Conservation (phyloP, 2,888 invertebrate genomes). For the Taphrorychus bicolor region DNA sequence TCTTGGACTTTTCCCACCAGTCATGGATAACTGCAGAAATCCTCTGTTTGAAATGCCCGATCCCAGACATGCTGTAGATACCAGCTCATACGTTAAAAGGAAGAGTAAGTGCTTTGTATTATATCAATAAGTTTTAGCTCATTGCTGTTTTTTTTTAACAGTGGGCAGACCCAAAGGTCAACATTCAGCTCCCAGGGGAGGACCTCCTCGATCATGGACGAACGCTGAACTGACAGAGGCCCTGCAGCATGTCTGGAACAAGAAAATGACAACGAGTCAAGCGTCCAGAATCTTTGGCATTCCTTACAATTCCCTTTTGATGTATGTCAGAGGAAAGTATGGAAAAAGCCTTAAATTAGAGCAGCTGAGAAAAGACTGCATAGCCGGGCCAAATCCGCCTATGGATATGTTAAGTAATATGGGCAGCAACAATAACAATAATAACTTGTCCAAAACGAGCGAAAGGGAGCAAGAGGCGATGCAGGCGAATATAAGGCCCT, state of each 20-base stretch:
- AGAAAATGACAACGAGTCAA: conserved; percentile 93
- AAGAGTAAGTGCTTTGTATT: conserved; percentile 70
- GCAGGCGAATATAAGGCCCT: conserved; percentile 63
- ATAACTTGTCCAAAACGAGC: conserved; percentile 42
- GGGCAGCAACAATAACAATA: conserved; percentile 35
- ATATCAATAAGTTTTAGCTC: neutral
- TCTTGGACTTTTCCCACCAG: conserved; percentile 73
- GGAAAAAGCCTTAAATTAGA: conserved; percentile 91
- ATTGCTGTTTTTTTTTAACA: too few relatives aligned
- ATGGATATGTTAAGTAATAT: conserved; percentile 30
- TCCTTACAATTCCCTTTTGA: conserved; percentile 90
- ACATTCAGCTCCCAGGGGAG: conserved; percentile 89
- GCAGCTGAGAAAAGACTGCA: conserved; percentile 87
- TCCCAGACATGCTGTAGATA: conserved; percentile 71
- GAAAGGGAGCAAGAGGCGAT: conserved; percentile 57
- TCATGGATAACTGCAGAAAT: conserved; percentile 63
- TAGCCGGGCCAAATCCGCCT: conserved; percentile 67
- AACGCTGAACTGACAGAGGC: conserved; percentile 91
- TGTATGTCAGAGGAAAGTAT: conserved; percentile 93
- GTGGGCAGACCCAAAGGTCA: conserved; percentile 88
- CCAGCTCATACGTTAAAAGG: conserved; percentile 74
- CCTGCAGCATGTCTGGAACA: conserved; percentile 93
- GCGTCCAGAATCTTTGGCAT: conserved; percentile 90
- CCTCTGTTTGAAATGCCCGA: conserved; percentile 79
- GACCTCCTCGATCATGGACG: conserved; percentile 91